Evolutionary conservation across 2,113 vertebrate genomes (phyloP), one percentile per base, ranked within the genome.

Genomic region (Sander vitreus): DNA sequence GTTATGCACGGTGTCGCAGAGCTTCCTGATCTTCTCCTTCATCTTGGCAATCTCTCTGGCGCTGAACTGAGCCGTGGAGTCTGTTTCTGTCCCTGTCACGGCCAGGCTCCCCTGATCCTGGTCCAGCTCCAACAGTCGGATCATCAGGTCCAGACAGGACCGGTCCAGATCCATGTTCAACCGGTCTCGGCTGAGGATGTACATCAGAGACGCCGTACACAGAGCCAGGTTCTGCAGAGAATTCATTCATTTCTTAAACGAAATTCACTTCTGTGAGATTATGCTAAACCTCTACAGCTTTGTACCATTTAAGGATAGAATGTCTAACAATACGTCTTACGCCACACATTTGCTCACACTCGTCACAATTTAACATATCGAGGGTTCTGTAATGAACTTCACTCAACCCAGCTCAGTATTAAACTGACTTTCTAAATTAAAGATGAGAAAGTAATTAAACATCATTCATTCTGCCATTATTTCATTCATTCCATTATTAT

Each of bases 1-100:
- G 94, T 99, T 99, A 94, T 99, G 98, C 60, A 99, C 98, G 0
- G 97, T 99, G 95, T 99, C 98, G 58, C 98, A 99, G 0, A 99
- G 96, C 75, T 98, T 98, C 69, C 98, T 91, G 86, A 99, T 99
- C 95, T 98, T 99, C 95, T 99, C 98, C 91, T 99, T 99, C 18
- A 99, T 98, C 96, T 99, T 99, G 86, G 96, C 97, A 93, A 99
- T 97, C 87, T 99, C 98, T 80, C 97, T 96, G 89, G 97, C 97
- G 19, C 97, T 99, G 86, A 99, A 94, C 86, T 98, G 95, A 76
- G 72, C 84, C 33, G 96, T 87, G 47, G 96, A 91, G 89, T 99
- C 98, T 78, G 79, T 27, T 3, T 98, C 97, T 83, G 80, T 9
- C 45, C 6, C 50, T 3, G 27, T 21, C 1, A 0, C 19, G 27